These are phyloP conservation scores for Valencia hispanica DNA, from an alignment of 2,797 vertebrate species.

Conservation along the genomic window DNA sequence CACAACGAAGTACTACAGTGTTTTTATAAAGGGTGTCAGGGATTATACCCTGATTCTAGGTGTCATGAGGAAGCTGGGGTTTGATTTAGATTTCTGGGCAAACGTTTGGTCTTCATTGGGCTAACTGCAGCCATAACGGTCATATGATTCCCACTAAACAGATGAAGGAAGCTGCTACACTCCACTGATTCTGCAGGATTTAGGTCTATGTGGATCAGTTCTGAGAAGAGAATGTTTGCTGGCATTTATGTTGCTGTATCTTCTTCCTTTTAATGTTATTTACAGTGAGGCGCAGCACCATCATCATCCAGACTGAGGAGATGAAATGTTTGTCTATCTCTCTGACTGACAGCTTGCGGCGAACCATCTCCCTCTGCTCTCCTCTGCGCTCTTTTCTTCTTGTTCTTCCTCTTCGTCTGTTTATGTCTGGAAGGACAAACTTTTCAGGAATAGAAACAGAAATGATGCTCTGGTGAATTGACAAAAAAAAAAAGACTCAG, in stretches of 20 bases:
- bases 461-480: conserved; percentile 24
- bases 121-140: background rate
- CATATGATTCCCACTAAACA: background rate
- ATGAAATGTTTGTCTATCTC: conserved; percentile 48
- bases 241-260: background rate
- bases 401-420: conserved; percentile 26
- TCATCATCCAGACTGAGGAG: conserved; percentile 25
- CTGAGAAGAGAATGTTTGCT: background rate
- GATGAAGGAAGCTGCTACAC: too few species aligned
- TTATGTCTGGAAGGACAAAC: conserved; percentile 45
- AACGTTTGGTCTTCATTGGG: too few species aligned
- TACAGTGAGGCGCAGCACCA: conserved; percentile 13
- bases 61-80: background rate
- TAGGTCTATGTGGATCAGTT: background rate
- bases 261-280: conserved; percentile 20
- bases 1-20: too few species aligned
- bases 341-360: conserved; percentile 51
- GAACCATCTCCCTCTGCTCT: conserved; percentile 39
- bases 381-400: conserved; percentile 1
- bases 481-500: conserved; percentile 28
- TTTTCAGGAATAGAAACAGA: conserved; percentile 55
- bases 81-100: too few species aligned
- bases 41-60: background rate
- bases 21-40: too few species aligned
- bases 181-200: background rate